These are phyloP conservation scores for Calypte anna DNA, from an alignment of 2,113 vertebrate genomes.

Conservation along the genomic window DNA sequence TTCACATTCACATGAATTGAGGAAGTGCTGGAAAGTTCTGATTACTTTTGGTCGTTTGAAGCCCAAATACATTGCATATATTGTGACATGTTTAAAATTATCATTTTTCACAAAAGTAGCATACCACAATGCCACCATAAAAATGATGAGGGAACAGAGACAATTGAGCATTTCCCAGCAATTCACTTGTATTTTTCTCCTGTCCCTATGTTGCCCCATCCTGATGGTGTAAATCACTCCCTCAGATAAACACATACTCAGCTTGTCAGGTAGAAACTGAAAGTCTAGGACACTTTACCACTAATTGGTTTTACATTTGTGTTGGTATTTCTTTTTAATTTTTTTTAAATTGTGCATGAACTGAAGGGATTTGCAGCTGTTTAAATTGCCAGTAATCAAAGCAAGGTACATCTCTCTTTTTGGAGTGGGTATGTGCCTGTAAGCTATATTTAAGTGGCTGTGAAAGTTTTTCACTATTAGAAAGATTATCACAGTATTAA, in stretches of 20 bases:
- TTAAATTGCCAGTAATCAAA: neutral
- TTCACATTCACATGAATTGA: neutral
- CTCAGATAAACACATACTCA: neutral
- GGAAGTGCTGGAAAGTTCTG: neutral
- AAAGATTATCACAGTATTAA: neutral
- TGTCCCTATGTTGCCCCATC: neutral
- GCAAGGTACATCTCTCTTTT: neutral
- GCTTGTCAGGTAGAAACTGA: neutral
- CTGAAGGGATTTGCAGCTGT: neutral
- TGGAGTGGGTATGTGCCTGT: neutral
- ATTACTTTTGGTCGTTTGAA: neutral
- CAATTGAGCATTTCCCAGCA: neutral
- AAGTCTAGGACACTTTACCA: neutral
- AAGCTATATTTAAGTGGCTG: neutral
- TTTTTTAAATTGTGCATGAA: neutral
- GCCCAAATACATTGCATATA: neutral
- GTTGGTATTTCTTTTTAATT: neutral
- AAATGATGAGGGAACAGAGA: neutral
- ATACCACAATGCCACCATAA: neutral
- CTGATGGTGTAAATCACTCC: neutral
- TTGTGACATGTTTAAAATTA: neutral
- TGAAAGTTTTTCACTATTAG: neutral
- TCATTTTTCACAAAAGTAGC: neutral
- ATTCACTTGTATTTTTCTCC: neutral
- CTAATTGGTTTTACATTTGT: neutral